Percentiles rank a stretch among this genome's conserved stretches.
Conservation (phyloP, 2,113 vertebrate species). For the Opisthocomus hoazin region DNA sequence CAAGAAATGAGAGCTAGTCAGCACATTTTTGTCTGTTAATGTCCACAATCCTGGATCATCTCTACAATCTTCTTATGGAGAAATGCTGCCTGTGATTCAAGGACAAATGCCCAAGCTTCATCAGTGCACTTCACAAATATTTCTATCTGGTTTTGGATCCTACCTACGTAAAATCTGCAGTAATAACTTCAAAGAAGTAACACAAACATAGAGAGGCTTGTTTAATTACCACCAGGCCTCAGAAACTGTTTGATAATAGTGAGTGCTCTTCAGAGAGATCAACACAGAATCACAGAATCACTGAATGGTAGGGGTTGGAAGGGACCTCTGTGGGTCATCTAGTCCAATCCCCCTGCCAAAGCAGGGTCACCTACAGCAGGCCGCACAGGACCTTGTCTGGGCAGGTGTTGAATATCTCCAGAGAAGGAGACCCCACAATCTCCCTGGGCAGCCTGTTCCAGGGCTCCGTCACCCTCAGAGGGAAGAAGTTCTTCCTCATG, state of each 20-base stretch:
- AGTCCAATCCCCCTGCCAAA: too few species aligned
- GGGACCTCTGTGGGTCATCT: too few species aligned
- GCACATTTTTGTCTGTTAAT: background rate
- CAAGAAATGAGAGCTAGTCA: background rate
- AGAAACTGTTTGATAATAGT: background rate
- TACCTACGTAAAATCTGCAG: background rate
- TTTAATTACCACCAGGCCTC: background rate
- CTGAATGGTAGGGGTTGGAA: too few species aligned
- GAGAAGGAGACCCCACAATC: too few species aligned
- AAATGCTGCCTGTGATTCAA: background rate
- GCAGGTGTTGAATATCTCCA: too few species aligned
- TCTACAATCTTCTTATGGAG: background rate
- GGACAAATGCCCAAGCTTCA: background rate
- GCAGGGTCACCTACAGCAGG: too few species aligned
- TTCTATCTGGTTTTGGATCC: background rate
- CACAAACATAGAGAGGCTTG: background rate
- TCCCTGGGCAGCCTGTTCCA: too few species aligned
- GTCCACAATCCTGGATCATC: background rate
- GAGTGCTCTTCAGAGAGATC: background rate
- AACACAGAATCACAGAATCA: too few species aligned
- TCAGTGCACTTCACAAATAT: background rate
- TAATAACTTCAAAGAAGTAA: background rate
- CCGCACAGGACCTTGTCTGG: too few species aligned
- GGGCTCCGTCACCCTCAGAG: too few species aligned
- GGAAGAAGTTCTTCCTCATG: too few species aligned